Conservation (phyloP, 2,797 vertebrate species). For the Eremophila alpestris region DNA sequence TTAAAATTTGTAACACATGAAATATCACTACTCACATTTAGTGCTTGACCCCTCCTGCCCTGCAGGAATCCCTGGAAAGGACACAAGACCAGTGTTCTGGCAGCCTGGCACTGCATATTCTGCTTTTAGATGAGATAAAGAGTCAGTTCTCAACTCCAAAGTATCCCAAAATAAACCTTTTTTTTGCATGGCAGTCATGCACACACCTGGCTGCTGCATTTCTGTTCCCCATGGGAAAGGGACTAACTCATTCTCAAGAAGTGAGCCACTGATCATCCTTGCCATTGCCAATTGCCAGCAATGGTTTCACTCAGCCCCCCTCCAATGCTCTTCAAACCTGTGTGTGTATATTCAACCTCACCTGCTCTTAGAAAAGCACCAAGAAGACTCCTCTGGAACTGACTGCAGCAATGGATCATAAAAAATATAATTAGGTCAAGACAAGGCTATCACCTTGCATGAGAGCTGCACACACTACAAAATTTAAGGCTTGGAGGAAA, state of each 20-base stretch:
- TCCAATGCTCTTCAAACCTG: not conserved
- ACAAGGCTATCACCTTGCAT: not conserved
- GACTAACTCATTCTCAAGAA: not conserved
- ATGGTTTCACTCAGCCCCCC: not conserved
- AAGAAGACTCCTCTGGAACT: not conserved
- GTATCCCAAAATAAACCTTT: not conserved
- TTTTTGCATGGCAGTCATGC: not conserved
- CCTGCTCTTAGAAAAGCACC: not conserved
- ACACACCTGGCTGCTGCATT: not conserved
- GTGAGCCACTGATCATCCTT: not conserved
- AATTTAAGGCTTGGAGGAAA: not conserved
- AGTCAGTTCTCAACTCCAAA: not conserved
- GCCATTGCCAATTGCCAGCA: not conserved
- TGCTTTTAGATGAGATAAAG: not conserved
- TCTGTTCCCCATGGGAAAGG: not conserved
- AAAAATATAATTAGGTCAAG: not conserved
- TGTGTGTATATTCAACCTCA: not conserved
- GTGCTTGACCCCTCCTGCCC: accelerated
- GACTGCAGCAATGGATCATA: not conserved
- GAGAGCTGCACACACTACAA: not conserved
- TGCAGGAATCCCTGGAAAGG: not conserved
- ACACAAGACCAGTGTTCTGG: not conserved
- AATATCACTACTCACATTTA: not conserved
- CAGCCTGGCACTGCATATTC: not conserved
- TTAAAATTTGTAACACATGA: not conserved